phyloP scores from a whole-genome alignment of 2,113 vertebrate genomes.

The Mirza zaza region DNA sequence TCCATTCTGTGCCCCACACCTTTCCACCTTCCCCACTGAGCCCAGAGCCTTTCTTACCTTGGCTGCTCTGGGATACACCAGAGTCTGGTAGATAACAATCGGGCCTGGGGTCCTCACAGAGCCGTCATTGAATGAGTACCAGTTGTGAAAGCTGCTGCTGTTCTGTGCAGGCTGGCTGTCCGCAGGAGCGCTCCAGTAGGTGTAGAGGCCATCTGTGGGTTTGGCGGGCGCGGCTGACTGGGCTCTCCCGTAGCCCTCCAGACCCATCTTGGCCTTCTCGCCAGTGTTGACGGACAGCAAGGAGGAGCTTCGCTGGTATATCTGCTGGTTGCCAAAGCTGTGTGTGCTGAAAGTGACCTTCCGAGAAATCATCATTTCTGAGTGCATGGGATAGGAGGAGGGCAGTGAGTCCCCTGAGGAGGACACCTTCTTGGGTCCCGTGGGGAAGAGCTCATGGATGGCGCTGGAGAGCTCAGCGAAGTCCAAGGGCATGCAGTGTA shows the following conservation, averaged over 20 bases:
- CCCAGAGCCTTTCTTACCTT: conserved; percentile 73
- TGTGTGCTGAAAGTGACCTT: conserved; percentile 74
- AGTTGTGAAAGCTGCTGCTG: conserved; percentile 58
- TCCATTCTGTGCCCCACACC: too few species aligned
- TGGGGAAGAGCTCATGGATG: conserved; percentile 77
- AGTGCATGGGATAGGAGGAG: conserved; percentile 58
- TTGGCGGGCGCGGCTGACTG: conserved; percentile 60
- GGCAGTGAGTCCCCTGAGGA: conserved; percentile 60
- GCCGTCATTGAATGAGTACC: conserved; percentile 62
- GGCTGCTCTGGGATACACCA: conserved; percentile 77
- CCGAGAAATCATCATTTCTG: conserved; percentile 74
- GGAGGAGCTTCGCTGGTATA: conserved; percentile 66
- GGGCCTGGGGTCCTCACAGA: conserved; percentile 67
- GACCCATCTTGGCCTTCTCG: conserved; percentile 41
- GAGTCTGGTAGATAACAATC: conserved; percentile 80
- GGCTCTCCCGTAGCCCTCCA: conserved; percentile 59
- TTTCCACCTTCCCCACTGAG: background rate
- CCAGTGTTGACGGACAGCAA: conserved; percentile 53
- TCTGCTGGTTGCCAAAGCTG: conserved; percentile 61
- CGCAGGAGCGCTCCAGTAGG: conserved; percentile 20
- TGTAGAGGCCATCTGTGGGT: conserved; percentile 51
- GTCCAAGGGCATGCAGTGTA: conserved; percentile 70
- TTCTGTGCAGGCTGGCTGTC: conserved; percentile 57
- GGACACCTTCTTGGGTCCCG: conserved; percentile 38
- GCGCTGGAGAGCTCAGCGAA: conserved; percentile 72